Percentiles rank a stretch among this genome's conserved stretches.
Conservation (phyloP, 2,888 invertebrate species). For the Euproctis similis region DNA sequence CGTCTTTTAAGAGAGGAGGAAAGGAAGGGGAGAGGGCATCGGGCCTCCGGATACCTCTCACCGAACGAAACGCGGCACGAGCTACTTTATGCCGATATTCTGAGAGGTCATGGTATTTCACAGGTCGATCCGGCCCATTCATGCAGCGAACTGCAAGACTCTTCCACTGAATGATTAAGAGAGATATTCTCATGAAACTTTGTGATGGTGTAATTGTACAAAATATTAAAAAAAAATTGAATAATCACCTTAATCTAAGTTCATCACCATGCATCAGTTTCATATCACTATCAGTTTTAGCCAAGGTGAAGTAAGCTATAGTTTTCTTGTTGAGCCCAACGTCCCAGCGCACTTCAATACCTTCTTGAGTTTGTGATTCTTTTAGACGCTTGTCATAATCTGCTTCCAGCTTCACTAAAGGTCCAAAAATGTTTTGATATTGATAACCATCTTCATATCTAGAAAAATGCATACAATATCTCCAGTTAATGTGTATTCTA, state of each 20-base stretch:
- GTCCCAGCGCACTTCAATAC: slow-evolving; percentile 99
- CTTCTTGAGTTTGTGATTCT: slow-evolving; percentile 98
- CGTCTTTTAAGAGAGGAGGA: no score
- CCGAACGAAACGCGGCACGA: no score
- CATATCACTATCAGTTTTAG: slow-evolving; percentile 99
- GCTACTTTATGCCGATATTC: no score
- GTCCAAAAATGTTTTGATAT: slow-evolving; percentile 98
- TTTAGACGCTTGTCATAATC: slow-evolving; percentile 98
- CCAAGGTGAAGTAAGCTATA: slow-evolving; percentile 97
- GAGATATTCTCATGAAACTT: no score
- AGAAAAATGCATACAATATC: slow-evolving; percentile 9
- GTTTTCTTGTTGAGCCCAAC: slow-evolving; percentile 98
- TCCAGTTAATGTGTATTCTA: no score
- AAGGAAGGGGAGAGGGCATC: no score
- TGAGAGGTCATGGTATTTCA: no score
- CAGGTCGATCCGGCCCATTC: no score
- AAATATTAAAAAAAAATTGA: slow-evolving; percentile 1
- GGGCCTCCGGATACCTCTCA: no score
- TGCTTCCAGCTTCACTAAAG: slow-evolving; percentile 96
- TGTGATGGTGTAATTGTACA: no score
- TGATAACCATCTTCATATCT: slow-evolving; percentile 99
- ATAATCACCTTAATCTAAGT: slow-evolving; percentile 82
- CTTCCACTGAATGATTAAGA: no score
- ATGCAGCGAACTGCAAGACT: no score
- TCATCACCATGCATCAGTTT: slow-evolving; percentile 99